A percentile compares a stretch with the other conserved stretches of the same genome.
Evolutionary conservation across 2,888 invertebrate genomes (phyloP).

Genomic region (Cheilosia urbana): DNA sequence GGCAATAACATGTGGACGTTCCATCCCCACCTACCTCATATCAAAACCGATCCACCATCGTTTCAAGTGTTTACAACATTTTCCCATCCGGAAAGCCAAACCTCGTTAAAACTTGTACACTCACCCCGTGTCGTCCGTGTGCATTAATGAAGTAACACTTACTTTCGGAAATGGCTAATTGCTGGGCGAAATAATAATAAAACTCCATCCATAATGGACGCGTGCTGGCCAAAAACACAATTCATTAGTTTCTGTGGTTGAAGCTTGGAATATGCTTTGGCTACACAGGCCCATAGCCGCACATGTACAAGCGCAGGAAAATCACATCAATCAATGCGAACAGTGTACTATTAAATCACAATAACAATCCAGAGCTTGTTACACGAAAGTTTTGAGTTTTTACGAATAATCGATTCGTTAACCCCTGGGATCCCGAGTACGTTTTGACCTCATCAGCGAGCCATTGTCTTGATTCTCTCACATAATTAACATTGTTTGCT

Average conservation of each 20-base stretch:
- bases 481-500: not conserved
- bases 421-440: slow-evolving; percentile 11
- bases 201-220: not conserved
- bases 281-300: not conserved
- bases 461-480: slow-evolving; percentile 5
- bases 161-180: slow-evolving; percentile 17
- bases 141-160: not conserved
- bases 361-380: slow-evolving; percentile 6
- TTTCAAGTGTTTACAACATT: no score
- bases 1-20: no score
- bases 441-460: slow-evolving; percentile 12
- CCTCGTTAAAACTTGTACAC: not conserved
- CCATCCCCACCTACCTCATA: no score
- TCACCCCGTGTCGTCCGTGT: not conserved
- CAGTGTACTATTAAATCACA: slow-evolving; percentile 34
- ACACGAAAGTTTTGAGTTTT: slow-evolving; percentile 5
- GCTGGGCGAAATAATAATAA: not conserved
- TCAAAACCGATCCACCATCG: no score
- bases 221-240: not conserved
- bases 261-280: not conserved
- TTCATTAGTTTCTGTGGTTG: not conserved
- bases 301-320: not conserved
- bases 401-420: slow-evolving; percentile 8
- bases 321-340: slow-evolving; percentile 32
- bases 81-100: no score